Percentiles rank a stretch among this genome's conserved stretches.
phyloP scores from a whole-genome alignment of 2,888 invertebrate genomes.

The Chloroclysta siterata region DNA sequence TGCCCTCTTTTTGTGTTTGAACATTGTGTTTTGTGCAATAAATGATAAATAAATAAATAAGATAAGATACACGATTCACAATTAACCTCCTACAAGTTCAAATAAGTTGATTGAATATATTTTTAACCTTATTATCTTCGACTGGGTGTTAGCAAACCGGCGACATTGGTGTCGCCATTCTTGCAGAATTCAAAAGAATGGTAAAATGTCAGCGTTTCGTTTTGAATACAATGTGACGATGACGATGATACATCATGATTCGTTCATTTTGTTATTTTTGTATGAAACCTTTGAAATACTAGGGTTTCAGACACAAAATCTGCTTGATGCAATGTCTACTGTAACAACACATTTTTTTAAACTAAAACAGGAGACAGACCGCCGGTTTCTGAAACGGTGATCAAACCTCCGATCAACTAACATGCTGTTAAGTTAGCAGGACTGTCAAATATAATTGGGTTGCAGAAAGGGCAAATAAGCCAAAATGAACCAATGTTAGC shows the following conservation, averaged over 20 bases:
- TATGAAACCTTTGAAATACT: not conserved
- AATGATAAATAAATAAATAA: too few relatives aligned
- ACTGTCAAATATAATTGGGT: too few relatives aligned
- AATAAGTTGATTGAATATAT: constrained; percentile 16
- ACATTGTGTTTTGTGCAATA: too few relatives aligned
- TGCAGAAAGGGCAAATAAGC: too few relatives aligned
- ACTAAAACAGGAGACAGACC: too few relatives aligned
- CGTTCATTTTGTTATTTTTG: constrained; percentile 33
- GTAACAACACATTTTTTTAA: too few relatives aligned
- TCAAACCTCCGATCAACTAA: too few relatives aligned
- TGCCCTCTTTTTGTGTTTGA: too few relatives aligned
- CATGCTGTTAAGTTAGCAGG: too few relatives aligned
- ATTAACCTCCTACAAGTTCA: not conserved
- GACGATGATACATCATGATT: constrained; percentile 36
- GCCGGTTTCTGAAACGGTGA: too few relatives aligned
- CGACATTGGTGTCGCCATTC: constrained; percentile 42
- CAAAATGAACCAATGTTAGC: too few relatives aligned
- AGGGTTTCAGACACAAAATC: not conserved
- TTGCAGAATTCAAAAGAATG: constrained; percentile 43
- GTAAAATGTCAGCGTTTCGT: constrained; percentile 45
- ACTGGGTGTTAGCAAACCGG: constrained; percentile 37
- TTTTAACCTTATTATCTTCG: constrained; percentile 27
- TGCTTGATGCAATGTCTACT: too few relatives aligned
- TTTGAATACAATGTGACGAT: constrained; percentile 41
- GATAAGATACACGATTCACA: not conserved